These are phyloP conservation scores for Puffinus mauretanicus DNA, from an alignment of 2,113 vertebrate genomes.

Conservation along the genomic window DNA sequence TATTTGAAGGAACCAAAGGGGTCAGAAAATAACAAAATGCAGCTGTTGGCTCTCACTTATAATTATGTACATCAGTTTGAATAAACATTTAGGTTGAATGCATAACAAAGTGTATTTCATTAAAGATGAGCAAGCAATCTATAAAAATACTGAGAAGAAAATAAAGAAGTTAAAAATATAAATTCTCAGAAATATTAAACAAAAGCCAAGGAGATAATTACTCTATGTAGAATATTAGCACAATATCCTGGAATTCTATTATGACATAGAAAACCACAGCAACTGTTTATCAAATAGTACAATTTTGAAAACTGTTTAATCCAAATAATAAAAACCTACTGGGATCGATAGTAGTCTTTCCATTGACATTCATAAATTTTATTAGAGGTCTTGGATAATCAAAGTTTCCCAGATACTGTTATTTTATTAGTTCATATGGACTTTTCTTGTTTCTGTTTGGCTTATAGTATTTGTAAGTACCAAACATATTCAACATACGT, in stretches of 20 bases:
- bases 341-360: not conserved
- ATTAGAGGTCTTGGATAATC: not conserved
- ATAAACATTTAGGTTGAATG: not conserved
- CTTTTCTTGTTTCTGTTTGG: not conserved
- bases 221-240: not conserved
- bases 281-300: not conserved
- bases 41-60: not conserved
- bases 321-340: not conserved
- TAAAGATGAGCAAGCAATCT: not conserved
- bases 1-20: not conserved
- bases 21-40: not conserved
- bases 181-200: not conserved
- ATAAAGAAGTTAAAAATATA: not conserved
- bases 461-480: not conserved
- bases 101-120: not conserved
- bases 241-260: not conserved
- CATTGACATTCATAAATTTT: not conserved
- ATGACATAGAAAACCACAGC: not conserved
- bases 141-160: not conserved
- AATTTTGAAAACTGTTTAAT: not conserved
- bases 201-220: not conserved
- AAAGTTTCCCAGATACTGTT: not conserved
- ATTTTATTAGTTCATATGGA: not conserved
- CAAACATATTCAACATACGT: not conserved
- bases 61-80: not conserved